These are phyloP conservation scores for Leptopterna dolabrata DNA, from an alignment of 2,888 invertebrate species.

Conservation along the genomic window DNA sequence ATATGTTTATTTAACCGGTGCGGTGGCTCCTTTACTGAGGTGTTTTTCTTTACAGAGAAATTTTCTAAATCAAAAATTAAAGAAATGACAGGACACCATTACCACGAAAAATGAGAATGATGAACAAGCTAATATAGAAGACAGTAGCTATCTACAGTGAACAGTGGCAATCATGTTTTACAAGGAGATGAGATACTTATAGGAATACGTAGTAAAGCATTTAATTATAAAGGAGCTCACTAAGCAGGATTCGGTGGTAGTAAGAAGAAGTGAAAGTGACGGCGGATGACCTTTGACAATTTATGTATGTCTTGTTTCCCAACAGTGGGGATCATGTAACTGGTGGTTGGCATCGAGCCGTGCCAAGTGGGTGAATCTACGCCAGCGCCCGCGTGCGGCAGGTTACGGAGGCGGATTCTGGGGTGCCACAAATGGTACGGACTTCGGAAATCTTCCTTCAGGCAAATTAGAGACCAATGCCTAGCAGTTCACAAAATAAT, in stretches of 20 bases:
- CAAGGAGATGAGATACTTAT: not conserved
- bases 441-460: too few relatives aligned
- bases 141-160: too few relatives aligned
- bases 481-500: too few relatives aligned
- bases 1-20: too few relatives aligned
- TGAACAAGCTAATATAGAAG: too few relatives aligned
- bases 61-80: too few relatives aligned
- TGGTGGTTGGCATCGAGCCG: not conserved
- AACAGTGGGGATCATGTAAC: conserved; percentile 20
- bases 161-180: too few relatives aligned
- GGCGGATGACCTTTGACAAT: conserved; percentile 23
- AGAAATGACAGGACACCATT: too few relatives aligned
- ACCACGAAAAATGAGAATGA: too few relatives aligned
- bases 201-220: not conserved
- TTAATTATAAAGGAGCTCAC: not conserved
- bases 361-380: conserved; percentile 16
- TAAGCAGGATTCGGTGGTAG: not conserved
- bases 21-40: too few relatives aligned
- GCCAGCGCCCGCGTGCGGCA: not conserved
- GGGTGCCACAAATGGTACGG: not conserved
- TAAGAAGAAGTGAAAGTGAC: conserved; percentile 12
- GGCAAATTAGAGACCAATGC: too few relatives aligned
- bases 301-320: conserved; percentile 23
- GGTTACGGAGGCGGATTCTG: not conserved
- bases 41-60: too few relatives aligned